Conservation (phyloP, 2,797 vertebrate genomes). For the Champsocephalus esox region DNA sequence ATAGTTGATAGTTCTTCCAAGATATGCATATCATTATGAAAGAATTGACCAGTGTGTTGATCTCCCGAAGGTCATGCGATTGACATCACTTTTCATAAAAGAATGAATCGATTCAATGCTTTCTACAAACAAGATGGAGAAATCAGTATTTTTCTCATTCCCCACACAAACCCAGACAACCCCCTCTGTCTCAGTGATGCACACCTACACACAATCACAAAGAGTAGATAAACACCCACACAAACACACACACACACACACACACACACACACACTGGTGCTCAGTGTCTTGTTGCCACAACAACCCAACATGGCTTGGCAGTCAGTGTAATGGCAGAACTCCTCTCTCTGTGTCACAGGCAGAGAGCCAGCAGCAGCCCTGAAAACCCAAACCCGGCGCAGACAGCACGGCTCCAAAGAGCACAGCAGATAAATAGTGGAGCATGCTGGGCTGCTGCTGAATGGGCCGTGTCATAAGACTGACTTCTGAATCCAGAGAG, state of each 20-base stretch:
- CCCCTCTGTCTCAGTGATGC: no score
- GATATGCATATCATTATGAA: background rate
- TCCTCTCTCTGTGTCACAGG: conserved; percentile 36
- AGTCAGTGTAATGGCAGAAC: conserved; percentile 25
- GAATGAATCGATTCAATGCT: conserved; percentile 14
- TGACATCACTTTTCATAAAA: background rate
- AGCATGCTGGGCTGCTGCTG: conserved; percentile 64
- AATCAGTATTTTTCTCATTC: conserved; percentile 33
- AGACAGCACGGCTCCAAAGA: conserved; percentile 61
- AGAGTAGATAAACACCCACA: no score
- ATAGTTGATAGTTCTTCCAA: background rate
- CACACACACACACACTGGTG: conserved; percentile 29
- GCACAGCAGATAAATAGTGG: conserved; percentile 64
- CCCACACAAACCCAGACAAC: conserved; percentile 15
- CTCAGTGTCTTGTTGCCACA: conserved; percentile 66
- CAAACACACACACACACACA: no score
- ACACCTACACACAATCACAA: no score
- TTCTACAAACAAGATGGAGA: conserved; percentile 32
- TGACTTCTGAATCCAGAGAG: conserved; percentile 59
- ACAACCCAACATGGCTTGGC: conserved; percentile 67
- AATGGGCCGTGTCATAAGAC: conserved; percentile 66
- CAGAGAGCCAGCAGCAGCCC: conserved; percentile 53
- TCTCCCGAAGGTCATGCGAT: background rate
- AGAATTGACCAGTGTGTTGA: background rate
- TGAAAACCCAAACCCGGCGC: conserved; percentile 42